Evolutionary conservation across 2,113 vertebrate genomes (phyloP).

Genomic region (Albula goreensis): DNA sequence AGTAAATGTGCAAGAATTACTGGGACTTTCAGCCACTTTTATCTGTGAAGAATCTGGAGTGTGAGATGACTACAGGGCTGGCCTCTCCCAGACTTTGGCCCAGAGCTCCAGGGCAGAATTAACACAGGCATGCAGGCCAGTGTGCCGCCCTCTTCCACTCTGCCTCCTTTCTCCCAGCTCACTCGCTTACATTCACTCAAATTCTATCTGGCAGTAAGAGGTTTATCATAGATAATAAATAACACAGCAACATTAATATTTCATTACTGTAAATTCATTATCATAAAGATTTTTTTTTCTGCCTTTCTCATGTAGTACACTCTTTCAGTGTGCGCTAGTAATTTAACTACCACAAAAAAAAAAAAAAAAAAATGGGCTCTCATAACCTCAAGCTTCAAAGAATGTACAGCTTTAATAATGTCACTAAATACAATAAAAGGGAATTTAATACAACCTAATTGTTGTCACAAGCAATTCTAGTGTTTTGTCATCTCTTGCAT

Average conservation of each 20-base stretch:
- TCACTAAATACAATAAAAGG: conserved; percentile 27
- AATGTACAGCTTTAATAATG: conserved; percentile 23
- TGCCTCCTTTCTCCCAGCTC: conserved; percentile 23
- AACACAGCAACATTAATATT: conserved; percentile 36
- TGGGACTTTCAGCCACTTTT: conserved; percentile 1
- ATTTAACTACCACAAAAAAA: neutral
- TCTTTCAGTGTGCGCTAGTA: neutral
- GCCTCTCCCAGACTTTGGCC: conserved; percentile 21
- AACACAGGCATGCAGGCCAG: conserved; percentile 4
- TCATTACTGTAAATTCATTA: conserved; percentile 38
- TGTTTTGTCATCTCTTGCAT: neutral
- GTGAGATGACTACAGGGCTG: conserved; percentile 22
- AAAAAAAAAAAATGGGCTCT: neutral
- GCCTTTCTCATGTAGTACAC: neutral
- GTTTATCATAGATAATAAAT: conserved; percentile 41
- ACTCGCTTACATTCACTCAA: conserved; percentile 35
- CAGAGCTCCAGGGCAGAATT: conserved; percentile 17
- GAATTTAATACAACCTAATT: conserved; percentile 19
- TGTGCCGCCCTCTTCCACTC: neutral
- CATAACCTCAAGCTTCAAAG: conserved; percentile 19
- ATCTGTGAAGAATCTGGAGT: conserved; percentile 5
- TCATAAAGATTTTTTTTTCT: neutral
- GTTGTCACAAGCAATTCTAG: conserved; percentile 12
- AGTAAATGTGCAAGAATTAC: conserved; percentile 24
- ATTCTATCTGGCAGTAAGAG: conserved; percentile 31